Base-by-base conservation (phyloP, 2,113 vertebrate genomes). In the Gymnobelideus leadbeateri region DNA sequence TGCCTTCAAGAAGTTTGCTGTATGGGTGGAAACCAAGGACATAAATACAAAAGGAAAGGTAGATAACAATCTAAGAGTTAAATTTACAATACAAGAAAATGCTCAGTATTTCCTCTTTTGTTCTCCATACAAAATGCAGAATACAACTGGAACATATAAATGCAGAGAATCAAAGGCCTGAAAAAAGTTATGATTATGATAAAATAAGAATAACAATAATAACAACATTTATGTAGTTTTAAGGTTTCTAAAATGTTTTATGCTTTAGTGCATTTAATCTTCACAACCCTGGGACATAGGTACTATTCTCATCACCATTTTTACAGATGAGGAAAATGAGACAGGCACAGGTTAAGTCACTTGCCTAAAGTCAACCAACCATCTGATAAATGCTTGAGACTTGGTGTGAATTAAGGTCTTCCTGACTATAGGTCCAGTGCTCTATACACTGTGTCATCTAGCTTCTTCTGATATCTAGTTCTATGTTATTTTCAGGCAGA, bases 11-110 rank as follows among this genome's bases (percentile, higher is more conserved):
- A 93, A 46, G 1, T 9, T 19, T 7, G 1, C 28, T 52, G 2
- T 10, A 47, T 91, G 53, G 3, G 89, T 89, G 52, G 92, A 51
- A 16, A 68, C 55, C 11, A 25, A 55, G 57, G 51, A 92, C 91
- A 89, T 16, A 7, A 43, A 77, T 53, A 90, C 37, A 8, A 11
- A 37, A 49, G 4, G 93, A 92, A 91, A 95, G 91, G 91, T 43
- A 54, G 93, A 91, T 51, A 94, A 54, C 19, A 91, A 31, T 6
- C 51, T 0, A 92, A 93, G 8, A 92, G 91, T 53, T 77, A 89
- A 94, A 95, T 49, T 61, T 51, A 10, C 51, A 90, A 55, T 91
- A 21, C 24, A 90, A 68, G 68, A 49, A 46, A 93, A 89, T 28
- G 16, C 57, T 55, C 89, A 12, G 92, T 57, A 28, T 57, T 1